A percentile compares a stretch with the other conserved stretches of the same genome.
phyloP scores from a whole-genome alignment of 2,888 invertebrate genomes.

The Dicycla oo region DNA sequence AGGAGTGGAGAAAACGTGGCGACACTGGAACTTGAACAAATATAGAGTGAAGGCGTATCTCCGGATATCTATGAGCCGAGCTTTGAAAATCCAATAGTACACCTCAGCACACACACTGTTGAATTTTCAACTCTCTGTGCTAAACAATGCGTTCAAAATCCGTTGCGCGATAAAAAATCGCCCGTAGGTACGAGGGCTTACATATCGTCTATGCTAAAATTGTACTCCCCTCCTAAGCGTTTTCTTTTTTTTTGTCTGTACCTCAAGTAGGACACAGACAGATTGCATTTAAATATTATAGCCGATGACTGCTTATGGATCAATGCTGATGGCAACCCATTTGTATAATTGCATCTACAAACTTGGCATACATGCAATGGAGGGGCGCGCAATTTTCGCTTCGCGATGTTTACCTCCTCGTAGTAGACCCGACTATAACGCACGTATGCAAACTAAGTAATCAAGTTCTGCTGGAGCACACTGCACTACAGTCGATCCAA shows the following conservation, averaged over 20 bases:
- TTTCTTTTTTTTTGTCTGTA: too few relatives aligned
- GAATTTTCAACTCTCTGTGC: not conserved
- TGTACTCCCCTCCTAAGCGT: not conserved
- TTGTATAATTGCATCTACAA: constrained; percentile 7
- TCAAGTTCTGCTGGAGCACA: constrained; percentile 34
- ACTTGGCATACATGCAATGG: not conserved
- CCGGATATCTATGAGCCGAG: too few relatives aligned
- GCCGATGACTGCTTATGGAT: not conserved
- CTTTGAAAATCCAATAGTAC: not conserved
- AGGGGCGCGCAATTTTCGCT: not conserved
- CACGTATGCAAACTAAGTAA: constrained; percentile 19
- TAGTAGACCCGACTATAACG: not conserved
- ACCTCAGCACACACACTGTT: not conserved
- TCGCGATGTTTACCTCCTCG: not conserved
- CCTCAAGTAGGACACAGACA: not conserved
- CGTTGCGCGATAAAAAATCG: not conserved
- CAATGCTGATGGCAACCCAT: not conserved
- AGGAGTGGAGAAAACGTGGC: too few relatives aligned
- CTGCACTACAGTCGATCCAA: constrained; percentile 14
- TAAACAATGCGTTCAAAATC: not conserved
- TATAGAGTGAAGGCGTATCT: too few relatives aligned
- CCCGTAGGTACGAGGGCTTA: not conserved
- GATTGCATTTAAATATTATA: not conserved
- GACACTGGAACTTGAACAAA: too few relatives aligned
- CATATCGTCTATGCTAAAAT: constrained; percentile 3